Evolutionary conservation across 23 tunicate species (phyloP), one percentile per base, ranked within the genome.

Genomic region (Halocynthia aurantium): DNA sequence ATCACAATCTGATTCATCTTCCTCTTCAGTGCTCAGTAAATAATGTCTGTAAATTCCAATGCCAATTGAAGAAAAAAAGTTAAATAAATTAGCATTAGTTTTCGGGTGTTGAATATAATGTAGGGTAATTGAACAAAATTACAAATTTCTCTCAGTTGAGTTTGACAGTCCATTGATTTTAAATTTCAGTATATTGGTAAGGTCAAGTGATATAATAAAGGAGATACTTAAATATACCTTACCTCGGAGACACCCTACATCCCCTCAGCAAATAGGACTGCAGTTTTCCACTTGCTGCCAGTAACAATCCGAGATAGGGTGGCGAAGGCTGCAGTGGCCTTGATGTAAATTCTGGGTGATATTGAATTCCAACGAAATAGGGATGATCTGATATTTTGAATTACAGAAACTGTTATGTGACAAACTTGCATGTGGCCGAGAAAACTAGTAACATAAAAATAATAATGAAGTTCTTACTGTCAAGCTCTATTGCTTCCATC

Each of bases 401-500:
- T 52, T 1, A 15, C 10, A 71, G 78, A 70, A 10, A 22, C 12
- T 13, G 82, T 15, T 40, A 78, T 70, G 22, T 49, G 2, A 53
- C 81, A 76, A 61, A 10, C 50, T 50, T 1, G n/a, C 12, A 15
- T 50, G 19, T 19, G 19, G 60, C 50, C 60, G 6, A 50, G 21
- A 19, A 15, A 13, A 57, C 20, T 50, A 12, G 13, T 72, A 12
- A 57, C 5, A 22, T 17, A 54, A 61, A 60, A 22, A 11, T 5
- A 13, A n/a, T 50, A 50, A 50, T 17, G 17, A 51, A 81, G 31
- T 44, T 51, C 22, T 10, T 51, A 92, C 93, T 92, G 72, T 88
- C 75, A 21, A 94, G 80, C 69, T 94, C 99, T 79, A 86, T 80
- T 8, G 93, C 82, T 77, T 94, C 99, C 96, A 88, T 94, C 77